phyloP scores from a whole-genome alignment of 2,888 invertebrate species.

The Tupiocoris notatus region DNA sequence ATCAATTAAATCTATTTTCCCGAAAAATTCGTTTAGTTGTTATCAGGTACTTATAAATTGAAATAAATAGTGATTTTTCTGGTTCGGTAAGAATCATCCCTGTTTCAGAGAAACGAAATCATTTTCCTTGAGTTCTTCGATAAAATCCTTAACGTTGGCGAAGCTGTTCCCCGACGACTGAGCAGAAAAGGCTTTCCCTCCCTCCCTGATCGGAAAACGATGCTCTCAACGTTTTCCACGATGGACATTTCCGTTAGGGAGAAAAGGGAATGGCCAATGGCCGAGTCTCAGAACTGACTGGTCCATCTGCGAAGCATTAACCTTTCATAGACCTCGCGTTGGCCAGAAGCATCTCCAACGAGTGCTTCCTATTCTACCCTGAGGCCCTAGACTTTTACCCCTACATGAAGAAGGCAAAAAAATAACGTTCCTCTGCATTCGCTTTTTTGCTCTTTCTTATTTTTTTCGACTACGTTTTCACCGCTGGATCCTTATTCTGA shows the following conservation, averaged over 20 bases:
- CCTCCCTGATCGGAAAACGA: no score
- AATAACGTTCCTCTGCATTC: not conserved
- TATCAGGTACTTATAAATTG: no score
- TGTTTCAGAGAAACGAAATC: no score
- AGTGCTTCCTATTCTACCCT: not conserved
- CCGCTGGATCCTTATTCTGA: not conserved
- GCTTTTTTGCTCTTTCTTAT: not conserved
- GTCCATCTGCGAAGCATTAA: conserved; percentile 43
- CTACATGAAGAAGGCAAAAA: not conserved
- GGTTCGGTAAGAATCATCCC: no score
- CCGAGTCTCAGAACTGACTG: conserved; percentile 32
- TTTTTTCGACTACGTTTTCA: not conserved
- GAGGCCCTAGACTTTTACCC: no score
- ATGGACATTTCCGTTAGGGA: conserved; percentile 37
- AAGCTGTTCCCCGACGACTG: no score
- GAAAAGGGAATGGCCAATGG: conserved; percentile 44
- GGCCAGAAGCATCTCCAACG: not conserved
- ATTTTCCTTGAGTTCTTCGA: no score
- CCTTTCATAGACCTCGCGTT: conserved; percentile 43
- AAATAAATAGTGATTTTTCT: no score
- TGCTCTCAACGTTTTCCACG: conserved; percentile 28
- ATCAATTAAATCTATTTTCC: no score
- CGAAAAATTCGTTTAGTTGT: no score
- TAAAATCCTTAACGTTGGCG: no score
- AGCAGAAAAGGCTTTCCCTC: not conserved